Conservation (phyloP, 35 echinoderm and acorn worm genomes). For the Ptychodera flava region DNA sequence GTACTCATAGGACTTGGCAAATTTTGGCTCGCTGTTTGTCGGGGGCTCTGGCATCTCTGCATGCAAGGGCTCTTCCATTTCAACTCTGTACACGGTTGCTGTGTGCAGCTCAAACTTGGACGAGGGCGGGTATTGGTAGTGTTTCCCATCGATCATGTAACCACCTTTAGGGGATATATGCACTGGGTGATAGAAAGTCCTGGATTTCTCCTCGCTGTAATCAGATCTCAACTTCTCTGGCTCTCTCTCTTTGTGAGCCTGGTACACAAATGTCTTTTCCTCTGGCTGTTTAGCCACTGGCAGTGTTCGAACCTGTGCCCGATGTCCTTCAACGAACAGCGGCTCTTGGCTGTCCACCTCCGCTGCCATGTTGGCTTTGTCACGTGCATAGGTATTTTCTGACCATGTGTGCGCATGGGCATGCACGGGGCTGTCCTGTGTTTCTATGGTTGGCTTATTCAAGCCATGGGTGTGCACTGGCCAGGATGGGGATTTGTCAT, state of each 20-base stretch:
- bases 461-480: background rate
- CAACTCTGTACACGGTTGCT: background rate
- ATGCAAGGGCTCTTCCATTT: background rate
- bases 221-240: too few relatives aligned
- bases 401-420: background rate
- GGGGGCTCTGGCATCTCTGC: background rate
- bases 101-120: background rate
- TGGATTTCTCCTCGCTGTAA: too few relatives aligned
- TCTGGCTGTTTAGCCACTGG: background rate
- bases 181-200: background rate
- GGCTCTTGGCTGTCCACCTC: background rate
- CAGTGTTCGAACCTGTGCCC: background rate
- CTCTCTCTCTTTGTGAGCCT: background rate
- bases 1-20: background rate
- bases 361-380: background rate
- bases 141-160: background rate
- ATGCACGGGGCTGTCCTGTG: background rate
- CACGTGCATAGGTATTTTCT: background rate
- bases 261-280: background rate
- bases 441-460: background rate
- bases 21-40: background rate
- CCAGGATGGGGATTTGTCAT: background rate
- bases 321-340: background rate
- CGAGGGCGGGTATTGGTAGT: background rate
- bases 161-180: background rate